Evolutionary conservation across 1,140 invertebrate species (phyloP), one percentile per base, ranked within the genome.

Genomic region (Melitaea cinxia): DNA sequence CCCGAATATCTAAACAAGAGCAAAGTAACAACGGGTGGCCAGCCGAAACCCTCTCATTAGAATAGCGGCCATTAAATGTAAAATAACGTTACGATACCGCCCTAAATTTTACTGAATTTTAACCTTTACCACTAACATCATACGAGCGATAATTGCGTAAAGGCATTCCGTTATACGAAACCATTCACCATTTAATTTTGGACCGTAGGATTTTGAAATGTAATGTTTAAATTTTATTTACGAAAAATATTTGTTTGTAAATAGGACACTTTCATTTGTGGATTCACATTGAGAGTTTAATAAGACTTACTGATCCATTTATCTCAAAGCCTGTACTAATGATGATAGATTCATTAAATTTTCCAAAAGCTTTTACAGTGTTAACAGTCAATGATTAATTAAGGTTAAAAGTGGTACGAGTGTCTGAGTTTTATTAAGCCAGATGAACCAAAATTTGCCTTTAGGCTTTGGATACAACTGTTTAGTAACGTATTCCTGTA

Each of bases 11-110:
- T 54, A 54, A 54, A 54, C 52, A 54, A 54, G 28, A 17, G 19
- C 23, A 30, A 54, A 54, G 52, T 54, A 54, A 54, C 52, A 54
- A 19, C 52, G 52, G 52, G 19, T 54, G 26, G 19, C 52, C 52
- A 12, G 52, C 52, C 52, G 28, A 54, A 54, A 54, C 35, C 52
- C 52, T 54, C 52, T 54, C 52, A 54, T 54, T 54, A 54, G 52
- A 54, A 54, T 54, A 54, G 26, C 52, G 17, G 15, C 21, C 52
- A 12, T 24, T 54, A 24, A 50, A 30, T 54, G 52, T 54, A 35
- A 54, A 54, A 54, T 54, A 23, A 24, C 30, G 30, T 9, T 9
- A 33, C 30, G 30, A 33, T 33, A 54, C 52, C 12, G 30, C 21
- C 28, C 12, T 3, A n/a, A 35, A 33, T 35, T 14, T 54, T 54